Conservation (phyloP, 1,140 invertebrate species). For the Leptopilina boulardi region DNA sequence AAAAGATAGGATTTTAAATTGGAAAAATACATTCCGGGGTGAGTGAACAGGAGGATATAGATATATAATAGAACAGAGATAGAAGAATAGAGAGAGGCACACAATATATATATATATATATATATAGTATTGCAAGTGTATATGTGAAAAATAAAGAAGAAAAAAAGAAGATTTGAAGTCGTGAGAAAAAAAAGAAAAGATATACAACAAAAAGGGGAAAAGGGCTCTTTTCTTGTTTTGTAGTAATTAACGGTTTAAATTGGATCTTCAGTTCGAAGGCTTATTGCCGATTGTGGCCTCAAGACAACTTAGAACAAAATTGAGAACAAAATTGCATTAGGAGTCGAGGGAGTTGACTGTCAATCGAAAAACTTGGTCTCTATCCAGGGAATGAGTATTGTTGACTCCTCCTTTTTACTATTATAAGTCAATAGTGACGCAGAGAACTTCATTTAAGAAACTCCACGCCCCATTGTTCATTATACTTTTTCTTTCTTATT, state of each 20-base stretch:
- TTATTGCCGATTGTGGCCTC: constrained; percentile 64
- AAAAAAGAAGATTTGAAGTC: background rate
- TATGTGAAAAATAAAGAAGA: constrained; percentile 35
- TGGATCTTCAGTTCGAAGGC: constrained; percentile 61
- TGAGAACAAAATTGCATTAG: constrained; percentile 63
- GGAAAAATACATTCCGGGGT: constrained; percentile 54
- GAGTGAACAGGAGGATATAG: constrained; percentile 49
- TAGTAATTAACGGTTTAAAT: constrained; percentile 70
- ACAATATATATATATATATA: constrained; percentile 42
- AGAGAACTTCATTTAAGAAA: constrained; percentile 58
- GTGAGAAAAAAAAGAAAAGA: background rate
- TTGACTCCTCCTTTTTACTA: constrained; percentile 53
- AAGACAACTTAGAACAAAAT: constrained; percentile 64
- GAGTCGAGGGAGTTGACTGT: constrained; percentile 54
- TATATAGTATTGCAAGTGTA: too few species aligned
- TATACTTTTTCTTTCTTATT: background rate
- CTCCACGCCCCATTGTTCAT: constrained; percentile 4
- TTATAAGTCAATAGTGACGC: constrained; percentile 44
- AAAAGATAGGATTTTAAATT: constrained; percentile 74
- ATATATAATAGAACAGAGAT: constrained; percentile 42
- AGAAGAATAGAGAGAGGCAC: constrained; percentile 42
- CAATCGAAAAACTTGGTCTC: constrained; percentile 41
- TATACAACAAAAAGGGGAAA: background rate
- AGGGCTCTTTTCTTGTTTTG: constrained; percentile 45
- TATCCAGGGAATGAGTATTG: constrained; percentile 53